Conservation (phyloP, 2,888 invertebrate genomes). For the Himalopsyche kuldschensis region DNA sequence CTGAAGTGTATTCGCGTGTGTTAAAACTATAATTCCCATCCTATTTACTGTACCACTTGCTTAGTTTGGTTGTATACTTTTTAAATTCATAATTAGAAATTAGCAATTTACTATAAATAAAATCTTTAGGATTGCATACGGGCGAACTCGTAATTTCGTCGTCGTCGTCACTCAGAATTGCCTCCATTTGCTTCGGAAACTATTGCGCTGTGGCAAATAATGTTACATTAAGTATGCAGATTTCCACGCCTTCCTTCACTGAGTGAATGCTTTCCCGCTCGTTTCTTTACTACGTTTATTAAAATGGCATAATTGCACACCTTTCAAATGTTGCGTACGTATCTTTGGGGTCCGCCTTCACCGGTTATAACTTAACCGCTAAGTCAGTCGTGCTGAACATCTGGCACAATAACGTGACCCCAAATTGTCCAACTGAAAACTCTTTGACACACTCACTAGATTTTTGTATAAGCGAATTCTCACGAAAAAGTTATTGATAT, state of each 20-base stretch:
- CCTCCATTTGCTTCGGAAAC: neutral
- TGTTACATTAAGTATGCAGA: neutral
- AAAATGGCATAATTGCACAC: neutral
- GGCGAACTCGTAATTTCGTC: no score
- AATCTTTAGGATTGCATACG: no score
- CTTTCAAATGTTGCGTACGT: neutral
- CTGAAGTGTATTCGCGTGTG: neutral
- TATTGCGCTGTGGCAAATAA: neutral
- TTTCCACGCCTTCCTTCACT: neutral
- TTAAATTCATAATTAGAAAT: no score
- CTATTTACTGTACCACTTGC: no score
- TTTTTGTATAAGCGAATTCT: neutral
- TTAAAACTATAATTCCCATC: no score
- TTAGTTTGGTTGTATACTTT: no score
- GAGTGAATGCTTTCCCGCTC: neutral
- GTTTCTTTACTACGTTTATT: neutral
- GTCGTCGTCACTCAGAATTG: no score
- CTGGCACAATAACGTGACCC: neutral
- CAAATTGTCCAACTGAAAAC: neutral
- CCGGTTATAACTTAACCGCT: neutral
- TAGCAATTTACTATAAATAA: no score
- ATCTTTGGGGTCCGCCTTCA: neutral
- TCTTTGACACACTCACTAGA: neutral
- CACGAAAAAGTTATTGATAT: no score
- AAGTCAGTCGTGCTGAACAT: neutral